Conservation (phyloP, 92 coral and sea anemone genomes). For the Porites rus region DNA sequence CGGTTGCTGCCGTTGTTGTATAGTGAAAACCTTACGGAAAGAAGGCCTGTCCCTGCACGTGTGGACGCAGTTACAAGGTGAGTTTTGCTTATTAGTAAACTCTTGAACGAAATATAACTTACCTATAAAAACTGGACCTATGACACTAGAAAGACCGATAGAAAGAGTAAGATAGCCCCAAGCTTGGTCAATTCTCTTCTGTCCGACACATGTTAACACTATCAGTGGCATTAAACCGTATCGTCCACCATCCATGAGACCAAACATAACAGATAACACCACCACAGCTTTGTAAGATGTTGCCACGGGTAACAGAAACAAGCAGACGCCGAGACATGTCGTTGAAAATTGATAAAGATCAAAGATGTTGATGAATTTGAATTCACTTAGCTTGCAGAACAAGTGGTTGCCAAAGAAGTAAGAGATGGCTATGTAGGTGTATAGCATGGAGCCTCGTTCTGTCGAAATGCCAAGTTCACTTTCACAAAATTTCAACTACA, state of each 20-base stretch:
- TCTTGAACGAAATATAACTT: not conserved
- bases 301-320: constrained; percentile 31
- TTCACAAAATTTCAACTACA: constrained; percentile 45
- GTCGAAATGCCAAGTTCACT: constrained; percentile 41
- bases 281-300: constrained; percentile 31
- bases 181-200: constrained; percentile 37
- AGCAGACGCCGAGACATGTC: constrained; percentile 35
- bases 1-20: too few species aligned
- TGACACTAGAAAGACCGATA: not conserved
- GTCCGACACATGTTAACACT: constrained; percentile 40
- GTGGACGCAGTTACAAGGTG: too few species aligned
- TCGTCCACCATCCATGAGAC: constrained; percentile 64
- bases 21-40: too few species aligned
- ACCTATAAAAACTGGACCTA: constrained; percentile 46
- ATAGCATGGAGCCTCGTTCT: constrained; percentile 33
- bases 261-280: constrained; percentile 40
- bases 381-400: constrained; percentile 54
- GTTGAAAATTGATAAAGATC: constrained; percentile 38
- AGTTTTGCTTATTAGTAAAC: too few species aligned
- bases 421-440: constrained; percentile 47
- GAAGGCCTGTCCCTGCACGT: too few species aligned
- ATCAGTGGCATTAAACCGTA: constrained; percentile 45
- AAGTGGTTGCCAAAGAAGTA: constrained; percentile 51
- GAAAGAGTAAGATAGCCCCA: constrained; percentile 30
- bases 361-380: constrained; percentile 29